Percentiles rank a stretch among this genome's conserved stretches.
Conservation (phyloP, 2,888 invertebrate genomes). For the Rhagophthalmus giganteus region DNA sequence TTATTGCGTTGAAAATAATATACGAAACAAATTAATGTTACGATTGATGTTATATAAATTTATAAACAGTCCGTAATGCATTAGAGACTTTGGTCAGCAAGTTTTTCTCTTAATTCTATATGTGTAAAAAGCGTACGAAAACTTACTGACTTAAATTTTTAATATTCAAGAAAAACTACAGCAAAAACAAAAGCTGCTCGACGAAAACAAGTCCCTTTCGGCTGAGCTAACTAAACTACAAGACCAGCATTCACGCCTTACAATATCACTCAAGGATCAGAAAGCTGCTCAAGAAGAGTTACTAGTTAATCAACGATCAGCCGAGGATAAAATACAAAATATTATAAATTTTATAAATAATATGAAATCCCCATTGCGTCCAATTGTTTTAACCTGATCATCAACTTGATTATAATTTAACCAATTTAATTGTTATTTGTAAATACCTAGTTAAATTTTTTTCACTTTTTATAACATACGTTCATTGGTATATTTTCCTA, state of each 20-base stretch:
- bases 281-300: constrained; percentile 49
- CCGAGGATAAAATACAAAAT: constrained; percentile 52
- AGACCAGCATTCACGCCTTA: constrained; percentile 54
- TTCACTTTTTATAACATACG: background rate
- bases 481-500: background rate
- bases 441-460: background rate
- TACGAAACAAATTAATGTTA: background rate
- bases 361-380: constrained; percentile 36
- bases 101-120: constrained; percentile 6
- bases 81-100: background rate
- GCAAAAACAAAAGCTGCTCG: constrained; percentile 50
- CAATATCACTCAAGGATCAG: constrained; percentile 51
- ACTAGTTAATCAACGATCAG: constrained; percentile 44
- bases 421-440: background rate
- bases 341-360: constrained; percentile 49
- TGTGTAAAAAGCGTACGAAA: constrained; percentile 5
- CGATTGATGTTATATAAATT: background rate
- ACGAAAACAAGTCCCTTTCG: constrained; percentile 49
- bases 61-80: constrained; percentile 6
- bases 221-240: constrained; percentile 53
- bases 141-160: constrained; percentile 28
- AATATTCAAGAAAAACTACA: constrained; percentile 52
- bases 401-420: constrained; percentile 12
- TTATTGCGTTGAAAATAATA: no score
- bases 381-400: constrained; percentile 11